Percentiles rank a stretch among this genome's conserved stretches.
Evolutionary conservation across 2,888 invertebrate genomes (phyloP).

Genomic region (Drosophila koepferae): DNA sequence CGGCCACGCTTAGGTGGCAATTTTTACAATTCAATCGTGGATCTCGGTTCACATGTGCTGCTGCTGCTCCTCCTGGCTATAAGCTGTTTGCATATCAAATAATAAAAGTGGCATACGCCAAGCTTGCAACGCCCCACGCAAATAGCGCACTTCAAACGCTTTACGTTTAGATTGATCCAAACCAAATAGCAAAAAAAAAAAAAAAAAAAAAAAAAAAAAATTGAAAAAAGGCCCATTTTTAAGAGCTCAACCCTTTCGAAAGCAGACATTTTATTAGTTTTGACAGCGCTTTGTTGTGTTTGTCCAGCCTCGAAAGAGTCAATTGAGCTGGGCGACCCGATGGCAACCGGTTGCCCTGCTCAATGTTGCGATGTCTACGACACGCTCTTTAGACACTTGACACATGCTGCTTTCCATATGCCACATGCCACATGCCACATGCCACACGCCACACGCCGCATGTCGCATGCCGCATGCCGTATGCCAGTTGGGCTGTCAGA

Average conservation of each 20-base stretch:
- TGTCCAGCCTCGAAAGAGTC: slow-evolving; percentile 54
- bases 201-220: not conserved
- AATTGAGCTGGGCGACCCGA: slow-evolving; percentile 34
- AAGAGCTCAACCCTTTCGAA: slow-evolving; percentile 55
- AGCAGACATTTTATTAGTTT: slow-evolving; percentile 78
- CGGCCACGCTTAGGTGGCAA: slow-evolving; percentile 41
- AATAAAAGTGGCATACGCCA: slow-evolving; percentile 67
- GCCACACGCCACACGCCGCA: slow-evolving; percentile 76
- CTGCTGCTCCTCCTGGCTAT: slow-evolving; percentile 31
- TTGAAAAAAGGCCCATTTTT: slow-evolving; percentile 3
- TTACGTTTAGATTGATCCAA: slow-evolving; percentile 61
- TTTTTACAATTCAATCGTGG: slow-evolving; percentile 68
- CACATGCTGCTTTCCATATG: slow-evolving; percentile 58
- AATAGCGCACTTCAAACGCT: slow-evolving; percentile 66
- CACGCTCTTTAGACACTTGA: slow-evolving; percentile 75
- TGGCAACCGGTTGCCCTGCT: slow-evolving; percentile 39
- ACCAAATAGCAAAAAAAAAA: slow-evolving; percentile 6
- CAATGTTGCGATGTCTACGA: slow-evolving; percentile 62
- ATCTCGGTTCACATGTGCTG: slow-evolving; percentile 12
- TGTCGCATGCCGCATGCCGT: slow-evolving; percentile 57
- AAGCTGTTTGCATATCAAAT: slow-evolving; percentile 79
- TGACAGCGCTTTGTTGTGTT: slow-evolving; percentile 78
- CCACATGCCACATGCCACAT: slow-evolving; percentile 73
- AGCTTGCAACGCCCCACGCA: slow-evolving; percentile 48
- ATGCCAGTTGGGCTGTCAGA: slow-evolving; percentile 61